Evolutionary conservation across 2,113 vertebrate genomes (phyloP).

Genomic region (Haliaeetus leucogaster): DNA sequence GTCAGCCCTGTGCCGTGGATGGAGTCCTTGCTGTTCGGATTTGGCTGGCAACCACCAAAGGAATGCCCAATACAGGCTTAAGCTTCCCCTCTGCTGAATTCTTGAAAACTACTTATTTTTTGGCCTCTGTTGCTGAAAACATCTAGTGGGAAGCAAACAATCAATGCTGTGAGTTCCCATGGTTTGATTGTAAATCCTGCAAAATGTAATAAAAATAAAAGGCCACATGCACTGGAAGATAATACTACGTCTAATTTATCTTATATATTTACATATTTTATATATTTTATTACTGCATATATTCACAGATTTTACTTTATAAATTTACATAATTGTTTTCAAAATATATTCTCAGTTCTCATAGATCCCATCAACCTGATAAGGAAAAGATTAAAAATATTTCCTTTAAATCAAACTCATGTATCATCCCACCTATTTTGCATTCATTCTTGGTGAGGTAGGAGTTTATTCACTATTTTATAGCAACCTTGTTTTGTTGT

Average conservation of each 20-base stretch:
- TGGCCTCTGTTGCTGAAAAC: not conserved
- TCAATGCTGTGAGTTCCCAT: not conserved
- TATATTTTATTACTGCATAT: not conserved
- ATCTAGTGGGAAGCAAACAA: not conserved
- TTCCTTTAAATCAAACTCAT: not conserved
- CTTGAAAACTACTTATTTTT: not conserved
- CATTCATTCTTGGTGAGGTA: not conserved
- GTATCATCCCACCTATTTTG: not conserved
- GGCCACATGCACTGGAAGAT: not conserved
- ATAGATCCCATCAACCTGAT: accelerated
- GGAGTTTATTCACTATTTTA: not conserved
- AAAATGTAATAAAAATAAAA: not conserved
- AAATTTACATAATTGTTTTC: not conserved
- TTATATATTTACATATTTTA: not conserved
- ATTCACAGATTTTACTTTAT: not conserved
- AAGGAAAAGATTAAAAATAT: not conserved
- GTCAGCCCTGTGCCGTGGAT: not conserved
- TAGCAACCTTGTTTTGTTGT: not conserved
- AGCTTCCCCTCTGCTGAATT: not conserved
- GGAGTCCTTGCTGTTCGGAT: not conserved
- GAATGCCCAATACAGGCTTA: accelerated
- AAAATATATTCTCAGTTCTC: not conserved
- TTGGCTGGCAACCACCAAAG: not conserved
- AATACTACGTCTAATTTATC: not conserved
- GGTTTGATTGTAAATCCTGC: not conserved